phyloP scores from a whole-genome alignment of 2,113 vertebrate genomes.

The Nyctereutes procyonoides region DNA sequence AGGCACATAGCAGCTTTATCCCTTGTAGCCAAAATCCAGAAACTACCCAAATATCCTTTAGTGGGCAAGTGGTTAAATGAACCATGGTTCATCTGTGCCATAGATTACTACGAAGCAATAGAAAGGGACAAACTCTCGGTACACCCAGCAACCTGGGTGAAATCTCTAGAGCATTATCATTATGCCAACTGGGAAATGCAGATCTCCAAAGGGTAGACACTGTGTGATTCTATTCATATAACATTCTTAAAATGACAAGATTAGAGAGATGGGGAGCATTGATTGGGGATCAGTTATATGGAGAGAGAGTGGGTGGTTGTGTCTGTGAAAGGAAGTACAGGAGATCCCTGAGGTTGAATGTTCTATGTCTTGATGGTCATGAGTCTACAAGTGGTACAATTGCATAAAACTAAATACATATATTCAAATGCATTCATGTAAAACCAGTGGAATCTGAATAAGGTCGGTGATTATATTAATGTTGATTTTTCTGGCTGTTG shows the following conservation, averaged over 20 bases:
- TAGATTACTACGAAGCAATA: fast-evolving
- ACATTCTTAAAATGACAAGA: neutral
- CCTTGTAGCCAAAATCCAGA: too few relatives aligned
- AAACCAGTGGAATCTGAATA: neutral
- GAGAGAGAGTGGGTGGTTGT: neutral
- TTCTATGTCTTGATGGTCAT: neutral
- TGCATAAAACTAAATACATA: too few relatives aligned
- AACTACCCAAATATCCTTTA: neutral
- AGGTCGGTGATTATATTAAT: too few relatives aligned
- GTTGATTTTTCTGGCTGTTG: neutral
- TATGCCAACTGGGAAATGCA: neutral
- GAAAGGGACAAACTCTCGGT: neutral
- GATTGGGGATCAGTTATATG: neutral
- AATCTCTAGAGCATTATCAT: neutral
- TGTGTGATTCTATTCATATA: fast-evolving
- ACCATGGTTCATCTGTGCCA: fast-evolving
- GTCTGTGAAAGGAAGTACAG: fast-evolving
- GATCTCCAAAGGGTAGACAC: neutral
- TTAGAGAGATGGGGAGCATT: neutral
- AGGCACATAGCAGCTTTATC: neutral
- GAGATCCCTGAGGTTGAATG: fast-evolving
- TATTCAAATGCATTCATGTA: fast-evolving
- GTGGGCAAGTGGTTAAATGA: too few relatives aligned
- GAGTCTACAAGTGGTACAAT: neutral
- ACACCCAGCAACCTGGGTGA: fast-evolving